A percentile compares a stretch with the other conserved stretches of the same genome.
These are phyloP conservation scores for Macaria liturata DNA, from an alignment of 2,888 invertebrate species.

Conservation along the genomic window DNA sequence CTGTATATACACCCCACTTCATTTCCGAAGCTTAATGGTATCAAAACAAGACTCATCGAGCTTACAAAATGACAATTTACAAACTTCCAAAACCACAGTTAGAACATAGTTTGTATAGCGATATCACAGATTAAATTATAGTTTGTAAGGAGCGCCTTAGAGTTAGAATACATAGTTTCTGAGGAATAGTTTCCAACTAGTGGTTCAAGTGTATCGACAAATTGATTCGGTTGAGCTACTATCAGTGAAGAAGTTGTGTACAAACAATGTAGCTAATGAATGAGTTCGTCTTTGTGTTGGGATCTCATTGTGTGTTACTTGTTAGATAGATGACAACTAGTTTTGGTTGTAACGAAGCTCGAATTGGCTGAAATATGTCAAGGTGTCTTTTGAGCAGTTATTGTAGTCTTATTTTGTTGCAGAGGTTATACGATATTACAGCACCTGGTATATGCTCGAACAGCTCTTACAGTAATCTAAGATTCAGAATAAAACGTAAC, in stretches of 20 bases:
- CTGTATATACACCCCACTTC: background rate
- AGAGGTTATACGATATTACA: no score
- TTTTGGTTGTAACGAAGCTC: background rate
- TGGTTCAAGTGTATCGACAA: slow-evolving; percentile 20
- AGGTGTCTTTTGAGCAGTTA: no score
- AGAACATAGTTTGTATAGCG: background rate
- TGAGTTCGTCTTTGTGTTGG: slow-evolving; percentile 8
- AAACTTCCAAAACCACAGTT: slow-evolving; percentile 1
- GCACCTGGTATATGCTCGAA: no score
- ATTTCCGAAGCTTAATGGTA: slow-evolving; percentile 4
- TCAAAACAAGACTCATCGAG: slow-evolving; percentile 5
- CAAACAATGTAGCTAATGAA: slow-evolving; percentile 19
- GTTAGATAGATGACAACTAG: no score
- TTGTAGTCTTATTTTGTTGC: no score
- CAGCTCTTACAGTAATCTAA: no score
- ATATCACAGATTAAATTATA: slow-evolving; percentile 1
- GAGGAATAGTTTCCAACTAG: slow-evolving; percentile 4
- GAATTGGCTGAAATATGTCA: no score
- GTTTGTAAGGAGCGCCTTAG: background rate
- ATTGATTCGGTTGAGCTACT: slow-evolving; percentile 26
- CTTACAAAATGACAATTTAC: slow-evolving; percentile 11
- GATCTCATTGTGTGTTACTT: slow-evolving; percentile 2
- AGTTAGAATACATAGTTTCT: slow-evolving; percentile 1
- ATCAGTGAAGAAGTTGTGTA: slow-evolving; percentile 20
- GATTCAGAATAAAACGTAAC: no score